Conservation (phyloP, 2,797 vertebrate genomes). For the Cynopterus sphinx region DNA sequence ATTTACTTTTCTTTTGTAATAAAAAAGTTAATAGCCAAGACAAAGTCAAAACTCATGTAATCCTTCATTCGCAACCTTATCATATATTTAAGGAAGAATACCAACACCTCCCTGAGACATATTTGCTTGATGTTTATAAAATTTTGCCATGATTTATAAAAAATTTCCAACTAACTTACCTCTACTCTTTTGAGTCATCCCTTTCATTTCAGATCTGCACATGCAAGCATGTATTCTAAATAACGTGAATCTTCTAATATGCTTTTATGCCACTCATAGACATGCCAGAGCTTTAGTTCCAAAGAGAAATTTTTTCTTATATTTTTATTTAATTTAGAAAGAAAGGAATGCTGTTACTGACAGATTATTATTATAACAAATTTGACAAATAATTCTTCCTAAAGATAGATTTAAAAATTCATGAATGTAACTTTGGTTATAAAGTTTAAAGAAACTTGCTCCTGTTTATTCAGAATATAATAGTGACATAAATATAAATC, state of each 20-base stretch:
- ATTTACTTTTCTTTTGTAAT: background rate
- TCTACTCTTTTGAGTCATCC: background rate
- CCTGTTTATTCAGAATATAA: background rate
- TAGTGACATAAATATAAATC: background rate
- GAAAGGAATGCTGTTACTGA: background rate
- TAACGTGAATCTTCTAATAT: background rate
- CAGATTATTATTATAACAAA: background rate
- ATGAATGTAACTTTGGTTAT: background rate
- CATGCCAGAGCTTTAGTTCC: background rate
- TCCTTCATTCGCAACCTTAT: background rate
- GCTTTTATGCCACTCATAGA: background rate
- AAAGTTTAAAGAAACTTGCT: background rate
- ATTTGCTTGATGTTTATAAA: background rate
- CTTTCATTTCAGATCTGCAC: constrained; percentile 1
- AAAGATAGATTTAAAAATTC: background rate
- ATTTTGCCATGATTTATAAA: background rate
- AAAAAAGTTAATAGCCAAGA: constrained; percentile 24
- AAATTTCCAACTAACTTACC: background rate
- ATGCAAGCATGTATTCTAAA: background rate
- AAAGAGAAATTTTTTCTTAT: background rate
- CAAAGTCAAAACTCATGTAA: background rate
- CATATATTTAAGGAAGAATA: constrained; percentile 7
- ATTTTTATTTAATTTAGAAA: background rate
- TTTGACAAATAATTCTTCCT: background rate
- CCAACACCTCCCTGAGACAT: background rate